Evolutionary conservation across 2,797 vertebrate species (phyloP).

Genomic region (Crax fasciolata): DNA sequence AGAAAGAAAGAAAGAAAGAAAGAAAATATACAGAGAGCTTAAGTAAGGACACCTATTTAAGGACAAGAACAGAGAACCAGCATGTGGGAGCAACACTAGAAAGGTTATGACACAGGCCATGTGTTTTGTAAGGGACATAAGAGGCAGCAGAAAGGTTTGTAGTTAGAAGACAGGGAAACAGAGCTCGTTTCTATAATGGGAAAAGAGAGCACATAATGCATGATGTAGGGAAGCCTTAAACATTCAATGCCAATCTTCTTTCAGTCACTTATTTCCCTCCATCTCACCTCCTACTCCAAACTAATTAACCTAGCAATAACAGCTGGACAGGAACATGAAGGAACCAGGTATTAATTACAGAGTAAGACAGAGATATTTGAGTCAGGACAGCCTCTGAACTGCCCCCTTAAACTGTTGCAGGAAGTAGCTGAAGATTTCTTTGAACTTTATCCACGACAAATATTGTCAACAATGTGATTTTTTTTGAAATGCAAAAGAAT

Average conservation of each 20-base stretch:
- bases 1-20: neutral
- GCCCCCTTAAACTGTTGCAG: neutral
- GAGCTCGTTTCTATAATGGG: neutral
- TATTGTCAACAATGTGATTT: neutral
- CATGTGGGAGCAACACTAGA: neutral
- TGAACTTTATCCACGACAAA: neutral
- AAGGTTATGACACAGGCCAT: slow-evolving; percentile 22
- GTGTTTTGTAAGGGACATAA: neutral
- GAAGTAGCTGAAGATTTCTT: neutral
- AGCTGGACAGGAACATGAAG: neutral
- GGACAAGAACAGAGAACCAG: neutral
- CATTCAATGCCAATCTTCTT: neutral
- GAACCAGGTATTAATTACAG: neutral
- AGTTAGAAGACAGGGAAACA: neutral
- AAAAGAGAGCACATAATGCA: neutral
- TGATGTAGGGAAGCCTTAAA: neutral
- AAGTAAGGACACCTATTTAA: slow-evolving; percentile 44
- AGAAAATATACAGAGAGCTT: neutral
- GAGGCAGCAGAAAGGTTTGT: neutral
- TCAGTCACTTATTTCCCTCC: neutral
- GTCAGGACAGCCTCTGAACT: neutral
- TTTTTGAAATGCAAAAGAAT: neutral
- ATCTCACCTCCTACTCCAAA: neutral
- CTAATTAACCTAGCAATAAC: neutral
- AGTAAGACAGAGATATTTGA: neutral